These are phyloP conservation scores for Apteryx owenii DNA, from an alignment of 2,113 vertebrate genomes.

Conservation along the genomic window DNA sequence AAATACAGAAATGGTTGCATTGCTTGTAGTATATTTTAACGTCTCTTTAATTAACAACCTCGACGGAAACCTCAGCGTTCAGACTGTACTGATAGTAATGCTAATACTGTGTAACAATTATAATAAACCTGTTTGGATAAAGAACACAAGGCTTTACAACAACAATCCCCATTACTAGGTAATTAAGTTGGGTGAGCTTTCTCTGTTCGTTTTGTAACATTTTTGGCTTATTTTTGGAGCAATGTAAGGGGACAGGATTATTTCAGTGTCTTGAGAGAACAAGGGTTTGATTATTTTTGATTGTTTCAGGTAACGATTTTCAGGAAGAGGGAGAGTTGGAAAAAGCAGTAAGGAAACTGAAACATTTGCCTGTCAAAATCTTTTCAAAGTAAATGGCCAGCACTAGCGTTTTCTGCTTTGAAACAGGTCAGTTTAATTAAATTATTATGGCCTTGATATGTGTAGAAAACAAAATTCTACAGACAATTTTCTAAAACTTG, in stretches of 20 bases:
- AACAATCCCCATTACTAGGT: neutral
- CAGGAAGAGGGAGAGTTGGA: neutral
- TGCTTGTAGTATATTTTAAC: neutral
- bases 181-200: neutral
- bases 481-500: neutral
- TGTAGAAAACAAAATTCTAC: neutral
- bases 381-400: neutral
- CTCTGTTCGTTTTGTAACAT: neutral
- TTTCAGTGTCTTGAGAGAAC: neutral
- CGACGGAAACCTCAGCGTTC: accelerated
- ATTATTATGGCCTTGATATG: neutral
- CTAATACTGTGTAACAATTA: neutral
- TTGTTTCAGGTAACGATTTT: neutral
- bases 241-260: neutral
- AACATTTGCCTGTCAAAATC: neutral
- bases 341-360: neutral
- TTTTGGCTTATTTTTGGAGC: neutral
- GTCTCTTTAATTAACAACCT: neutral
- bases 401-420: neutral
- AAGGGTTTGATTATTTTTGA: neutral
- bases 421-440: neutral
- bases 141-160: neutral
- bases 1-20: neutral
- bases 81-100: neutral
- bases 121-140: neutral